These are phyloP conservation scores for Clarias macrocephalus DNA, from an alignment of 2,113 vertebrate species.

Conservation along the genomic window DNA sequence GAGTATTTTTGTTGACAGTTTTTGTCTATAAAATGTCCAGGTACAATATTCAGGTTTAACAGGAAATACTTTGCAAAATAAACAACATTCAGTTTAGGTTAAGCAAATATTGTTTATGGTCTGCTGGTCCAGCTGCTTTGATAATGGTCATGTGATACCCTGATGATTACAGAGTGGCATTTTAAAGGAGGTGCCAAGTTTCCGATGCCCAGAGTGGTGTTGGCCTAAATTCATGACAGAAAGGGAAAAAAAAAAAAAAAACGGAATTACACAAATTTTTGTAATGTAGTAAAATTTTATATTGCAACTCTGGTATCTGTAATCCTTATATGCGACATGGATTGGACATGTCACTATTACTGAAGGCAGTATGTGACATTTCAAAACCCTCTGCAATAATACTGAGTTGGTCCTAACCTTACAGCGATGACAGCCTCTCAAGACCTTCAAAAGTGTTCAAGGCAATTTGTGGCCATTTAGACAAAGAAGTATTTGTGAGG, in stretches of 20 bases:
- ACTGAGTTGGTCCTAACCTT: neutral
- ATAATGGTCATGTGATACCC: slow-evolving; percentile 28
- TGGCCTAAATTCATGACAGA: neutral
- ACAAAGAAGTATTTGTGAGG: neutral
- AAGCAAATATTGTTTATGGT: slow-evolving; percentile 17
- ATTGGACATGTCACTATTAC: neutral
- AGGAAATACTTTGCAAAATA: neutral
- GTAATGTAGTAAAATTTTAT: neutral
- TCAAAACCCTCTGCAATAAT: neutral
- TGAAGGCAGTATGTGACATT: neutral
- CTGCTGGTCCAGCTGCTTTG: slow-evolving; percentile 10
- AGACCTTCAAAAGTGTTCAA: neutral
- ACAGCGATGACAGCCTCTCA: neutral
- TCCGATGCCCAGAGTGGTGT: slow-evolving; percentile 12
- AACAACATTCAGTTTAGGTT: neutral
- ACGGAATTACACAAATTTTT: neutral
- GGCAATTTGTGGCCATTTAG: neutral
- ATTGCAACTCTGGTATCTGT: neutral
- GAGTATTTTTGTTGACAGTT: neutral
- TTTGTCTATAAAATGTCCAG: neutral
- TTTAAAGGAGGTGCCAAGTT: slow-evolving; percentile 46
- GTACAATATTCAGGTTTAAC: neutral
- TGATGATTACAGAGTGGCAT: slow-evolving; percentile 32
- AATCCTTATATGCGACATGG: neutral
- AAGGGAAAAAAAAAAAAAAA: neutral